Evolutionary conservation across 2,888 invertebrate genomes (phyloP).

Genomic region (Drosophila rubida): DNA sequence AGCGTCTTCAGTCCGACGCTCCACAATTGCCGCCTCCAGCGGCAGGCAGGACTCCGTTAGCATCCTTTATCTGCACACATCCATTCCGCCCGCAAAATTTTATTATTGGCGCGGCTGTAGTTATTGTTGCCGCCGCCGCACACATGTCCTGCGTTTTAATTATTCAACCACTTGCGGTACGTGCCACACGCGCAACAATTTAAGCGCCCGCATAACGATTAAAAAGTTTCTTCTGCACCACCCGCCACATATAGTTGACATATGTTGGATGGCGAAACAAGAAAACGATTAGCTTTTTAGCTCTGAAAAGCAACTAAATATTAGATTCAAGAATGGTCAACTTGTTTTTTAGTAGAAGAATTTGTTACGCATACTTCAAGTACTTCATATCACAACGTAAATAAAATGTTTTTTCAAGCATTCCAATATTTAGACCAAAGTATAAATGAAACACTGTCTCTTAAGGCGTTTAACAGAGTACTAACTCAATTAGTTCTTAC

Average conservation of each 20-base stretch:
- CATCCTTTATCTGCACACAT: neutral
- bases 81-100: conserved; percentile 51
- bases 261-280: neutral
- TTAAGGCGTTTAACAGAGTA: too few relatives aligned
- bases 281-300: neutral
- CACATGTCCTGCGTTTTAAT: conserved; percentile 47
- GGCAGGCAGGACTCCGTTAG: conserved; percentile 5
- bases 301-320: too few relatives aligned
- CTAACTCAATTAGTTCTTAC: too few relatives aligned
- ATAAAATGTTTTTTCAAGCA: too few relatives aligned
- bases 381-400: too few relatives aligned
- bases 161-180: conserved; percentile 41
- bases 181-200: conserved; percentile 24
- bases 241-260: neutral
- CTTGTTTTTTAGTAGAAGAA: too few relatives aligned
- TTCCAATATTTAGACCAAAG: too few relatives aligned
- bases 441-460: too few relatives aligned
- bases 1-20: conserved; percentile 39
- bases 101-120: conserved; percentile 59
- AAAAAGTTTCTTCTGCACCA: conserved; percentile 25
- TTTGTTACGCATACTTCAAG: too few relatives aligned
- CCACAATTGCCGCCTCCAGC: conserved; percentile 66
- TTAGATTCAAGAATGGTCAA: too few relatives aligned
- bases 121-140: conserved; percentile 26
- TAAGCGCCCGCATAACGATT: conserved; percentile 37